Evolutionary conservation across 2,113 vertebrate species (phyloP).

Genomic region (Forbesichthys agassizii): DNA sequence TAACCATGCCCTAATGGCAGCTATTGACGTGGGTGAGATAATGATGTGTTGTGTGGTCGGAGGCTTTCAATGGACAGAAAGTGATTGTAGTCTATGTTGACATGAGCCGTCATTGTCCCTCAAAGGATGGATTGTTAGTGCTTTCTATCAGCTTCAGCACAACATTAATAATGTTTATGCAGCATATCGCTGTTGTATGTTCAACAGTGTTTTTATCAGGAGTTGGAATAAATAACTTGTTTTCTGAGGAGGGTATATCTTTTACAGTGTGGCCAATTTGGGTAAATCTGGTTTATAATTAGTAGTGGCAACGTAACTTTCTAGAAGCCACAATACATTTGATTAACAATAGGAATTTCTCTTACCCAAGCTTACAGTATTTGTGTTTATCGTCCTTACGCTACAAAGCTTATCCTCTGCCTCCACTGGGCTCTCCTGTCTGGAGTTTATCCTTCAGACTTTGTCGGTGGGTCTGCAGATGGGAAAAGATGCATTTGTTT

Average conservation of each 20-base stretch:
- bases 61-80: not conserved
- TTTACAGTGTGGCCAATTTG: too few relatives aligned
- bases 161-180: not conserved
- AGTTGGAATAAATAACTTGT: too few relatives aligned
- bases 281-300: too few relatives aligned
- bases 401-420: conserved; percentile 4
- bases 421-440: not conserved
- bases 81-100: conserved; percentile 5
- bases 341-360: conserved; percentile 4
- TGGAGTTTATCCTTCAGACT: conserved; percentile 26
- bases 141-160: not conserved
- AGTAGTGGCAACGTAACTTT: too few relatives aligned
- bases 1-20: conserved; percentile 40
- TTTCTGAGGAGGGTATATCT: too few relatives aligned
- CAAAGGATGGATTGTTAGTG: conserved; percentile 4
- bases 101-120: not conserved
- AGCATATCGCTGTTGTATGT: not conserved
- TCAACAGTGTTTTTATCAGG: not conserved
- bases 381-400: not conserved
- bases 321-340: not conserved
- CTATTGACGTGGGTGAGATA: conserved; percentile 46
- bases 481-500: conserved; percentile 28
- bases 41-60: conserved; percentile 17
- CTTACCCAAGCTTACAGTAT: conserved; percentile 20
- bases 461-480: not conserved